Conservation (phyloP, 2,888 invertebrate species). For the Lissocephala sabroskyi region DNA sequence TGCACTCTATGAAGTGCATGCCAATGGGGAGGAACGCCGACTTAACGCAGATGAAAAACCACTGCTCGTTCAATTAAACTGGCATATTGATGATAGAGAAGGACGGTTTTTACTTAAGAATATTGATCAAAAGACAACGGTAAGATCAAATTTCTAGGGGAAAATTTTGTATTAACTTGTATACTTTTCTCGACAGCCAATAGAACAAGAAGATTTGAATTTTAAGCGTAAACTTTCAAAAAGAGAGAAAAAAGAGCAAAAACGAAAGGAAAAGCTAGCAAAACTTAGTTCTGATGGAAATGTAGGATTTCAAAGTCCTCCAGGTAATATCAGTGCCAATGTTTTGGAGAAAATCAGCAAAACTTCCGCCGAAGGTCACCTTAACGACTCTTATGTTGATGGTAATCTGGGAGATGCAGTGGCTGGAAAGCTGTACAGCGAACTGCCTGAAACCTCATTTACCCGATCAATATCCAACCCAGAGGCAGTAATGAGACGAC, state of each 20-base stretch:
- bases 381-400: constrained; percentile 71
- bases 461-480: constrained; percentile 99
- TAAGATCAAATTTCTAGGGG: constrained; percentile 31
- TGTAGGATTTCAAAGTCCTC: constrained; percentile 23
- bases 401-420: constrained; percentile 75
- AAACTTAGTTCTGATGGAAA: constrained; percentile 79
- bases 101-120: constrained; percentile 95
- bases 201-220: constrained; percentile 83
- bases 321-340: constrained; percentile 32
- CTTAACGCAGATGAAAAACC: constrained; percentile 95
- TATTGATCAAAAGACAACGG: constrained; percentile 85
- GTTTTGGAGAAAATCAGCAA: constrained; percentile 35
- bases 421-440: constrained; percentile 94
- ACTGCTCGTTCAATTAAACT: constrained; percentile 96
- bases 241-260: constrained; percentile 97
- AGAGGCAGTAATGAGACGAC: constrained; percentile 98
- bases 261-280: constrained; percentile 92
- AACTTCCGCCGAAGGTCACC: constrained; percentile 30
- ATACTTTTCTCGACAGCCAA: constrained; percentile 72
- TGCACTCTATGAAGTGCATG: constrained; percentile 83
- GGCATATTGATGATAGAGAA: constrained; percentile 99
- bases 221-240: constrained; percentile 96
- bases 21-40: constrained; percentile 88
- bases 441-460: constrained; percentile 98
- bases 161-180: background rate